These are phyloP conservation scores for Chloropsis hardwickii DNA, from an alignment of 2,113 vertebrate genomes.

Conservation along the genomic window DNA sequence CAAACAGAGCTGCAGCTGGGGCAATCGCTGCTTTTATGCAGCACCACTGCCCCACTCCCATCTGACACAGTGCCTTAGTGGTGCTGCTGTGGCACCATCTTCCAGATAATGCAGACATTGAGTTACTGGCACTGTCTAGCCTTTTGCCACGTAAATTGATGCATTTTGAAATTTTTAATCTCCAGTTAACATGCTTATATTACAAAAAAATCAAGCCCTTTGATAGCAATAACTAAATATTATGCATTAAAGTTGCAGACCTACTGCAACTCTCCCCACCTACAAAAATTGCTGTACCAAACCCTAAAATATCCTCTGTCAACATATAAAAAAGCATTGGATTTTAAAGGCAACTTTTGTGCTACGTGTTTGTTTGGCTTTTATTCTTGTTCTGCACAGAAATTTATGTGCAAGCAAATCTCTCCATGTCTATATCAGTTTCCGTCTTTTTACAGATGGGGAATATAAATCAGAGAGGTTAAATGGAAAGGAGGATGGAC, in stretches of 20 bases:
- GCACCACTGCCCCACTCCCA: background rate
- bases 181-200: background rate
- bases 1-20: background rate
- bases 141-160: background rate
- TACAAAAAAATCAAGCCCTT: background rate
- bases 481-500: conserved; percentile 62
- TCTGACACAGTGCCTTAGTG: background rate
- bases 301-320: background rate
- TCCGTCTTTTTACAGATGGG: conserved; percentile 70
- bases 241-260: background rate
- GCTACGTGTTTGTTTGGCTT: fast-evolving
- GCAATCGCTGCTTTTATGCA: background rate
- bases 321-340: background rate
- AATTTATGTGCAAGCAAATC: background rate
- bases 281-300: background rate
- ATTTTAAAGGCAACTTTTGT: background rate
- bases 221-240: background rate
- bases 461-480: conserved; percentile 69
- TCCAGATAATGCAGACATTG: background rate
- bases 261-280: background rate
- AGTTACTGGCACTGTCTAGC: background rate
- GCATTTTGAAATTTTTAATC: background rate
- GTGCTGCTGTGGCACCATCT: background rate
- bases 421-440: background rate
- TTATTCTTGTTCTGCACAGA: background rate